These are phyloP conservation scores for Corvus cornix DNA, from an alignment of 2,113 vertebrate genomes.

Conservation along the genomic window DNA sequence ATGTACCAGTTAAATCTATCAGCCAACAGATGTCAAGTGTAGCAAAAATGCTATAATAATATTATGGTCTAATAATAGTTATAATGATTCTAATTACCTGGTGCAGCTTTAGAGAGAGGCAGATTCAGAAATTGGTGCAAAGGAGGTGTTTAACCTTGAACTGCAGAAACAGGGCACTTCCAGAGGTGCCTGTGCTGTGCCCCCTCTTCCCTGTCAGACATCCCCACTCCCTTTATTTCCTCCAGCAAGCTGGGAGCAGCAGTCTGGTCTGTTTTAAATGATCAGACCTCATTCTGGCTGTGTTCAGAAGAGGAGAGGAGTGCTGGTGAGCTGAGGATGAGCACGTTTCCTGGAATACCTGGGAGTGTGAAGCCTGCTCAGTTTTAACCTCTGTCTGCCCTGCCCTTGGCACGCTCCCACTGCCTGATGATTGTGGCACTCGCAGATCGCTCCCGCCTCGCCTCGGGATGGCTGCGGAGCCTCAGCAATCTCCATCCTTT, in stretches of 20 bases:
- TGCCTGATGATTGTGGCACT: background rate
- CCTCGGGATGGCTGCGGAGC: background rate
- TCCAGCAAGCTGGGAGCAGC: background rate
- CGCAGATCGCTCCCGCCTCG: background rate
- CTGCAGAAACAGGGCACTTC: background rate
- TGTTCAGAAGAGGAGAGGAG: background rate
- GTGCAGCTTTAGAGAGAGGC: constrained; percentile 56
- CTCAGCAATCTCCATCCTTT: background rate
- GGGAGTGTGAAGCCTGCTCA: background rate
- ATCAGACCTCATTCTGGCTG: fast-evolving
- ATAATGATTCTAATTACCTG: constrained; percentile 73
- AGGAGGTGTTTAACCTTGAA: constrained; percentile 58
- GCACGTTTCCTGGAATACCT: background rate
- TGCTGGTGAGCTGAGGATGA: background rate
- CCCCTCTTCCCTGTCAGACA: fast-evolving
- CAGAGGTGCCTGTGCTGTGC: background rate
- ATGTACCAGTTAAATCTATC: constrained; percentile 69
- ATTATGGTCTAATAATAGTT: constrained; percentile 75
- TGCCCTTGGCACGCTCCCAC: background rate
- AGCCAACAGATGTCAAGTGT: constrained; percentile 75
- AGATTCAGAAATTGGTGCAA: constrained; percentile 35
- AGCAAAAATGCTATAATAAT: constrained; percentile 72
- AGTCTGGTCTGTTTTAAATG: background rate
- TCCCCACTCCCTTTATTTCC: background rate
- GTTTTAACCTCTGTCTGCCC: background rate